Base-by-base conservation (phyloP, 2,797 vertebrate species). In the Botia kubotai region DNA sequence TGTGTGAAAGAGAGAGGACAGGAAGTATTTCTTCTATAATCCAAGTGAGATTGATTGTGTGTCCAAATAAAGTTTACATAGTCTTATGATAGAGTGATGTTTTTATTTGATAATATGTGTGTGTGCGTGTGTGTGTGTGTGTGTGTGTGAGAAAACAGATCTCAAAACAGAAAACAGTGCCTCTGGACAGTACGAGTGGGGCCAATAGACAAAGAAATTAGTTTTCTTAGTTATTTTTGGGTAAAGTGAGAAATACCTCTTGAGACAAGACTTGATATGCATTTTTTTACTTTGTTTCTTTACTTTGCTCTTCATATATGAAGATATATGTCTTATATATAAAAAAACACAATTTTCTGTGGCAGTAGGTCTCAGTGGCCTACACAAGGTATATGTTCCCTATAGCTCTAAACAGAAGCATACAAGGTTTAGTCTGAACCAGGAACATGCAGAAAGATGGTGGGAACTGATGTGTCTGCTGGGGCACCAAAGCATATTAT, bases 41-140 rank as follows among this genome's bases (percentile, higher is more conserved):
- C 36, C n/a, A 50, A 71, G 76, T 71, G 67, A 71, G 67, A 79
- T 12, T 62, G 39, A 78, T 71, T 21, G 26, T 79, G 77, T 72
- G 63, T 62, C 55, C 23, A 10, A 50, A 78, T 77, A 0, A 78
- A 21, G 67, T 62, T 70, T 62, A 71, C 67, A 60, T 50, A 50
- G 50, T 46, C 29, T 39, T 33, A 12, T 53, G 73, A 75, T 36
- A 53, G 19, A 65, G 26, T 66, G 10, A 55, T 66, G 52, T 21
- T 62, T 70, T 71, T 26, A 50, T 14, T 62, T 60, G 3, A 58
- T 12, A 3, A 21, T 58, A 21, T 39, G 26, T 26, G 13, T 69
- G 36, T 69, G 11, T 63, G 23, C 23, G 23, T 26, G 23, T 26
- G 23, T 26, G 23, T 26, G 23, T 26, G 6, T 43, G 43, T 71